Percentiles rank a stretch among this genome's conserved stretches.
phyloP scores from a whole-genome alignment of 2,888 invertebrate genomes.

The Aspidapion aeneum region DNA sequence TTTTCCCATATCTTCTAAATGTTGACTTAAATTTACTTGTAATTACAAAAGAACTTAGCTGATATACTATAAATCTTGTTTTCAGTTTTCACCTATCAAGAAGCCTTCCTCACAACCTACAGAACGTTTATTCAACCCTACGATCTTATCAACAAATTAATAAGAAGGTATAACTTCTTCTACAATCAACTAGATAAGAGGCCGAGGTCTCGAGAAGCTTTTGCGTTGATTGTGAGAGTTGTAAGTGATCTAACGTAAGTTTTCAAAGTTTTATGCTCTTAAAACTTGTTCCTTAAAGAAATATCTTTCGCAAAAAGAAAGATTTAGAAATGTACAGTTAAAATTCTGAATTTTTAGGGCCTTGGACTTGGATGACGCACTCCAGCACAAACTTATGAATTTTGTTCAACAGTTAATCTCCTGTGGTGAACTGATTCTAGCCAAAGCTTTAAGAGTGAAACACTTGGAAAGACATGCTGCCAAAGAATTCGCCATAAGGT shows the following conservation, averaged over 20 bases:
- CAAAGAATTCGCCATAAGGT: constrained; percentile 36
- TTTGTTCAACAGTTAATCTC: constrained; percentile 92
- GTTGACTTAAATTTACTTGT: too few species aligned
- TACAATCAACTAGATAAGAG: constrained; percentile 69
- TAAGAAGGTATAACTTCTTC: constrained; percentile 74
- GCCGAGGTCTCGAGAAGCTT: constrained; percentile 79
- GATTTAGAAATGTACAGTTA: too few species aligned
- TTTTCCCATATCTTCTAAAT: too few species aligned
- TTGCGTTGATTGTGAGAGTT: constrained; percentile 89
- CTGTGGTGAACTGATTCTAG: constrained; percentile 88
- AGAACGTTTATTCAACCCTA: constrained; percentile 89
- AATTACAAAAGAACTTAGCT: too few species aligned
- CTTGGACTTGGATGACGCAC: constrained; percentile 76
- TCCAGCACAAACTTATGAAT: constrained; percentile 82
- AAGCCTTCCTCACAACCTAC: constrained; percentile 97
- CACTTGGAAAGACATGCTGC: constrained; percentile 75
- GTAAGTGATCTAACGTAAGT: constrained; percentile 95
- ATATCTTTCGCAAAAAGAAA: constrained; percentile 3
- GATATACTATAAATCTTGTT: too few species aligned
- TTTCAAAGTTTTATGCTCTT: background rate
- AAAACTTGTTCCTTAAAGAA: background rate
- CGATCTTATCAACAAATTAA: constrained; percentile 81
- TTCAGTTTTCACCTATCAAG: constrained; percentile 89
- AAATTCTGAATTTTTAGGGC: constrained; percentile 54
- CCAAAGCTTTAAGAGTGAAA: constrained; percentile 85